Percentiles rank a stretch among this genome's conserved stretches.
Evolutionary conservation across 2,113 vertebrate genomes (phyloP).

Genomic region (Calyptomena viridis): DNA sequence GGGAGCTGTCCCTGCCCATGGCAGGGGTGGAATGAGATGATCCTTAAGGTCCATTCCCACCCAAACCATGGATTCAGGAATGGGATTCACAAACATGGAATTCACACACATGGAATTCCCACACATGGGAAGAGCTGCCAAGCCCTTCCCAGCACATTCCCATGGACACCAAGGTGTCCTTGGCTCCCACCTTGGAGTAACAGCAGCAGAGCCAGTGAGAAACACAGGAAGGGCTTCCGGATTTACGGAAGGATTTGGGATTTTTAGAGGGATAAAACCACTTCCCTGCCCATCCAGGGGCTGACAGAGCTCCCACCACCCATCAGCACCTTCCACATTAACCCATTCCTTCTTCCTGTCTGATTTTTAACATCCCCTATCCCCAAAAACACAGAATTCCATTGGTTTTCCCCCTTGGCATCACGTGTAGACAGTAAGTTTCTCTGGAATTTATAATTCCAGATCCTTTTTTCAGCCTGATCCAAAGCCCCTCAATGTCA

Average conservation of each 20-base stretch:
- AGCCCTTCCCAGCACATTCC: neutral
- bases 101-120: neutral
- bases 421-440: rapidly evolving
- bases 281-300: neutral
- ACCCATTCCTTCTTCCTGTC: neutral
- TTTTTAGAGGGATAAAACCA: neutral
- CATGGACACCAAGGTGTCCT: neutral
- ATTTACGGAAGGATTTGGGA: neutral
- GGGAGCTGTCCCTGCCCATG: neutral
- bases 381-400: rapidly evolving
- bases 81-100: neutral
- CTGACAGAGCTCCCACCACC: neutral
- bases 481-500: neutral
- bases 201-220: neutral
- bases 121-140: neutral
- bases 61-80: neutral
- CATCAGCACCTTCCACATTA: neutral
- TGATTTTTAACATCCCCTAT: neutral
- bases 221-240: neutral
- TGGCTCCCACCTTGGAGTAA: neutral
- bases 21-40: neutral
- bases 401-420: rapidly evolving
- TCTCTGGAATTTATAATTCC: neutral
- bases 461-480: neutral
- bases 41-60: neutral